Conservation (phyloP, 2,797 vertebrate species). For the Momotus momota region DNA sequence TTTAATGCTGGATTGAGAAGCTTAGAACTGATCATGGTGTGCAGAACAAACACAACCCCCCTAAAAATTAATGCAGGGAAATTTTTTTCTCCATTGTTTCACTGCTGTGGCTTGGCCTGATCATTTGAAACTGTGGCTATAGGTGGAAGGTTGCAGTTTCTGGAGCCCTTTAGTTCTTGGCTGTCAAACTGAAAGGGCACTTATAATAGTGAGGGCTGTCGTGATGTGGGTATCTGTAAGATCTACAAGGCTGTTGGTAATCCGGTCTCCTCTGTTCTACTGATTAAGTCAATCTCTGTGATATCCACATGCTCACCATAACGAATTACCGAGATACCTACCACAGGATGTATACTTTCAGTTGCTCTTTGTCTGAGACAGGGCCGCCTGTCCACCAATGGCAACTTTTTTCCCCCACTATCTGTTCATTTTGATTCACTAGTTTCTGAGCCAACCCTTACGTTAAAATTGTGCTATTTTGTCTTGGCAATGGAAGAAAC, state of each 20-base stretch:
- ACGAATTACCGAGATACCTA: not conserved
- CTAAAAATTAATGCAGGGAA: not conserved
- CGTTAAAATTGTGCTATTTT: not conserved
- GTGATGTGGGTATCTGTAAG: not conserved
- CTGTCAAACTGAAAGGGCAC: not conserved
- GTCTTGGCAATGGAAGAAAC: not conserved
- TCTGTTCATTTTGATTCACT: not conserved
- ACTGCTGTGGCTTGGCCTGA: not conserved
- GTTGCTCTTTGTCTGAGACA: not conserved
- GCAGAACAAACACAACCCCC: not conserved
- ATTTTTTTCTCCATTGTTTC: not conserved
- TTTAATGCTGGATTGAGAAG: not conserved
- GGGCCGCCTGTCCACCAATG: not conserved
- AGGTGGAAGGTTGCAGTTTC: not conserved
- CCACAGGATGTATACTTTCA: not conserved
- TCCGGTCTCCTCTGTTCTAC: not conserved
- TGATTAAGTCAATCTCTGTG: not conserved
- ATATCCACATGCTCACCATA: no score
- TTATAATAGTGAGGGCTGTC: not conserved
- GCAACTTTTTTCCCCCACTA: not conserved
- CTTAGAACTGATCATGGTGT: not conserved
- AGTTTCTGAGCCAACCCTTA: not conserved
- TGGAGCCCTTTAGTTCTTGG: not conserved
- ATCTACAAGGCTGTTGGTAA: not conserved
- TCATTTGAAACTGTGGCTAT: not conserved